Evolutionary conservation across 2,113 vertebrate genomes (phyloP).

Genomic region (Neomonachus schauinslandi): DNA sequence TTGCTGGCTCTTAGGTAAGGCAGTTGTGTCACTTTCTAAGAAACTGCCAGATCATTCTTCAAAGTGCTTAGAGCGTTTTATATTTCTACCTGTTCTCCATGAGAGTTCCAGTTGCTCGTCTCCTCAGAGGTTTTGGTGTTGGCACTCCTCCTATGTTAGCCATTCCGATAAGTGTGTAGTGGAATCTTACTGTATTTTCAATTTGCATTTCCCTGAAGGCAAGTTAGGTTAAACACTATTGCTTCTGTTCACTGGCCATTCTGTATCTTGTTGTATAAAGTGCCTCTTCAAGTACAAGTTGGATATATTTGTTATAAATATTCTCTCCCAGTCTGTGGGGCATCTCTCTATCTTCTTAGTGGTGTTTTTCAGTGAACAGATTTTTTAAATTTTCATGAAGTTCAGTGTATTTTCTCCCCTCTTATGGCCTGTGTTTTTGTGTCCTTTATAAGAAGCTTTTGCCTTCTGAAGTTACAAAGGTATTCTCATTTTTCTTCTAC

Average conservation of each 20-base stretch:
- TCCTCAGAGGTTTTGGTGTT: neutral
- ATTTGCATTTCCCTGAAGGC: neutral
- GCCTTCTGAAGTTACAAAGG: neutral
- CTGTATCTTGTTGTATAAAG: neutral
- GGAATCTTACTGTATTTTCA: neutral
- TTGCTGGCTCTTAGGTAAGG: neutral
- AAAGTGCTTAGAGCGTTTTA: neutral
- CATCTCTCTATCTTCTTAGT: neutral
- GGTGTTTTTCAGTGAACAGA: neutral
- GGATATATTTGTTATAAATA: neutral
- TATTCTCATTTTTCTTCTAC: neutral
- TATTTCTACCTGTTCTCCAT: neutral
- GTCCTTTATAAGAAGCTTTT: neutral
- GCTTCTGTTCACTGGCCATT: neutral
- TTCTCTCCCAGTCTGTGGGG: neutral
- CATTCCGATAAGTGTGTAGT: rapidly evolving
- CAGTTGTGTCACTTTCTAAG: neutral
- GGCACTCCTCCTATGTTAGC: neutral
- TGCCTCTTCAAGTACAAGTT: neutral
- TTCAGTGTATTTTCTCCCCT: neutral
- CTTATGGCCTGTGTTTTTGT: neutral
- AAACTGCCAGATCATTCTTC: neutral
- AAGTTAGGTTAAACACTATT: neutral
- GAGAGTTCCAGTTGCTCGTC: neutral
- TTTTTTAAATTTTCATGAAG: neutral